Evolutionary conservation across 1,140 invertebrate genomes (phyloP).

Genomic region (Tigriopus japonicus): DNA sequence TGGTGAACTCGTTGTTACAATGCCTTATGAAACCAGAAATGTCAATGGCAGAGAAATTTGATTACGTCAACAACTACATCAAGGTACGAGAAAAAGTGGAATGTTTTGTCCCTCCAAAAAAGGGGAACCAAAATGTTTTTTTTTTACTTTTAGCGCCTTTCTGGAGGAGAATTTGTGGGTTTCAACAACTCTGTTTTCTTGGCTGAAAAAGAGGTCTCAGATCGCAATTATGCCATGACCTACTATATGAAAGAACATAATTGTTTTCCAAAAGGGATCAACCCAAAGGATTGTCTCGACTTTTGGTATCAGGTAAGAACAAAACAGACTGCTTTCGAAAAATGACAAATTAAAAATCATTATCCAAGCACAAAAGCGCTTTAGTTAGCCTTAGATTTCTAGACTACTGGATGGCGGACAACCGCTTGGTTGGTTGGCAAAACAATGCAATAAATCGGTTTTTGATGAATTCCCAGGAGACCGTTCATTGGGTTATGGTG

Average conservation of each 20-base stretch:
- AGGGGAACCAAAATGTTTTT: background rate
- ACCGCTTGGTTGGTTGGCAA: no score
- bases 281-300: conserved; percentile 33
- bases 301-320: conserved; percentile 36
- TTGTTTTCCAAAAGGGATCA: conserved; percentile 26
- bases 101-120: background rate
- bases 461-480: no score
- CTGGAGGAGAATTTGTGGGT: conserved; percentile 34
- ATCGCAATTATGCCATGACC: conserved; percentile 38
- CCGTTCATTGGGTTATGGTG: no score
- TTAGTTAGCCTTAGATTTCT: no score
- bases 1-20: conserved; percentile 71
- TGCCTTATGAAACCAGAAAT: conserved; percentile 60
- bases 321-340: background rate
- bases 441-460: no score
- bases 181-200: conserved; percentile 41
- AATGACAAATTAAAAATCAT: background rate
- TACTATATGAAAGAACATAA: conserved; percentile 42
- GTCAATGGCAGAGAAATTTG: conserved; percentile 68
- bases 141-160: conserved; percentile 22
- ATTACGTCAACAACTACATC: conserved; percentile 54
- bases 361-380: no score
- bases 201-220: conserved; percentile 38
- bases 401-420: no score
- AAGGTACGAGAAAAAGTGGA: conserved; percentile 26